Base-by-base conservation (phyloP, 2,797 vertebrate species). In the Tauraco hartlaubi region DNA sequence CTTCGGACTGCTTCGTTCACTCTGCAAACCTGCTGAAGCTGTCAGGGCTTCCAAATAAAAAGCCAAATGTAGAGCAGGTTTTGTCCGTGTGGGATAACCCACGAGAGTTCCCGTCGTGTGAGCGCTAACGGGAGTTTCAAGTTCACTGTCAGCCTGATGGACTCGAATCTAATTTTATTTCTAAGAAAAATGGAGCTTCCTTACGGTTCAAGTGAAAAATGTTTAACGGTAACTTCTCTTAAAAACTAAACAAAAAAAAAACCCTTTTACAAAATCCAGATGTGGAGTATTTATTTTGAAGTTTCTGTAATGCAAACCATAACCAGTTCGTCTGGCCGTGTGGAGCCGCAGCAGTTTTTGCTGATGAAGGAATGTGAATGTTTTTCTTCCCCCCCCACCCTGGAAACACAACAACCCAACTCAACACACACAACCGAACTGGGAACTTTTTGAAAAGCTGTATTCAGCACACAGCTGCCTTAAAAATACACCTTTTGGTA, bases 121-220 rank as follows among this genome's bases (percentile, higher is more conserved):
- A 29, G 20, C 13, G 43, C n/a, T 11, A 26, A 39, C 3, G 1
- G 0, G 1, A 54, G 14, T 22, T 77, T 35, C 5, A 54, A 51
- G 43, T 26, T 68, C 62, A 11, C 21, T 54, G 41, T 21, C 79
- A 15, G 3, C 18, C 54, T 16, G 14, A 23, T 17, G 69, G 55
- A 55, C 33, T 43, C 6, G 5, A 73, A n/a, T 72, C 56, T 84
- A 5, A 15, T 6, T 71, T 72, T 33, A 33, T 46, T 62, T 31
- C 55, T 18, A 13, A 77, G 73, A 35, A 80, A 41, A 88, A 69
- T 0, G 1, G 51, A 69, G 46, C n/a, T 88, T 79, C 28, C 9
- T 22, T 43, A 4, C 31, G 0, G 1, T 43, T 90, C 21, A 21
- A 7, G 25, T 28, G 21, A 22, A 25, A 54, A 56, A 44, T 8